phyloP scores from a whole-genome alignment of 2,797 vertebrate species.

The Pipistrellus pygmaeus region DNA sequence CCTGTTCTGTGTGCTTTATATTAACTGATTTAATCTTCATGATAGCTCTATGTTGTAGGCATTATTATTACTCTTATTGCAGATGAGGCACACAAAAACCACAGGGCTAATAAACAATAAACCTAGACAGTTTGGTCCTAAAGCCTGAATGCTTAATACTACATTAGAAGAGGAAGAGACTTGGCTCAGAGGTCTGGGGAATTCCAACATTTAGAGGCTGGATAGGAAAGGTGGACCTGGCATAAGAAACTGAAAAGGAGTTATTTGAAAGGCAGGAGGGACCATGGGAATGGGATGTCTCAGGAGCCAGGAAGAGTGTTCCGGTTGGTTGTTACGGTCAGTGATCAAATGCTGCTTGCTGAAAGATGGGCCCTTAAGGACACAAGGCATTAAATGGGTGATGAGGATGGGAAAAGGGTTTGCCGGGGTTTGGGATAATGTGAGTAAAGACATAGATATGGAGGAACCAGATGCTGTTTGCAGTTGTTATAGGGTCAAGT shows the following conservation, averaged over 20 bases:
- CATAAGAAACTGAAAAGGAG: not conserved
- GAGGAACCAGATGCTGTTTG: not conserved
- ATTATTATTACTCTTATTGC: not conserved
- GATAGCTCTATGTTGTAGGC: not conserved
- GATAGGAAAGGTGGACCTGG: not conserved
- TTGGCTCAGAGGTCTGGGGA: not conserved
- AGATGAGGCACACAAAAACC: not conserved
- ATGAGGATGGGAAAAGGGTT: not conserved
- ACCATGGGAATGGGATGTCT: not conserved
- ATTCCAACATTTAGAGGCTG: not conserved
- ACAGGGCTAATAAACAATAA: not conserved
- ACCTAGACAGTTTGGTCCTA: not conserved
- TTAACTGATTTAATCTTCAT: slow-evolving; percentile 2
- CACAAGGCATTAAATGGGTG: not conserved
- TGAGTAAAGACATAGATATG: not conserved
- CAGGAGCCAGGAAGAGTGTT: not conserved
- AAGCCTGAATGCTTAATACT: not conserved
- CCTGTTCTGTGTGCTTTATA: not conserved
- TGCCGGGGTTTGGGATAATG: not conserved
- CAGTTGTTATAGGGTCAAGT: not conserved
- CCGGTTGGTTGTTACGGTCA: not conserved
- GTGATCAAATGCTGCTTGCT: not conserved
- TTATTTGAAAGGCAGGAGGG: not conserved
- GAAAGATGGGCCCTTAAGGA: not conserved
- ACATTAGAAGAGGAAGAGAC: not conserved